These are phyloP conservation scores for Apostichopus californicus DNA, from an alignment of 35 echinoderm and acorn worm species.

Conservation along the genomic window DNA sequence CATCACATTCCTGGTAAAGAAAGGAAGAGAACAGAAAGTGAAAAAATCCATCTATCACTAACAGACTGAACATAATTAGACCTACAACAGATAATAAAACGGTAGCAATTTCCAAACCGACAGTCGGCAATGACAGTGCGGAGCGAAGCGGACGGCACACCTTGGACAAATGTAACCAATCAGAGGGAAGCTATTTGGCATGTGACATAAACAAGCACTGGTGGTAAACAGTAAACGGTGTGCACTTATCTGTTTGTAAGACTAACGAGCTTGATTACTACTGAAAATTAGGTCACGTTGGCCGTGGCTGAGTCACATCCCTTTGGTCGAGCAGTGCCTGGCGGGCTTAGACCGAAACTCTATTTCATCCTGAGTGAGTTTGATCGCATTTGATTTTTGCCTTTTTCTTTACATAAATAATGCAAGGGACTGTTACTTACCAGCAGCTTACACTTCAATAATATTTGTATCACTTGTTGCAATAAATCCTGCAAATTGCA, in stretches of 20 bases:
- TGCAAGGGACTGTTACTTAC: conserved; percentile 55
- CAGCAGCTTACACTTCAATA: conserved; percentile 91
- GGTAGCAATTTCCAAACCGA: neutral
- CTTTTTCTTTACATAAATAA: neutral
- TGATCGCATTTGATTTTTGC: neutral
- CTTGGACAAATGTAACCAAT: neutral
- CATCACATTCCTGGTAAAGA: conserved; percentile 76
- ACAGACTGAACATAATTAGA: neutral
- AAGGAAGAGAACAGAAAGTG: neutral
- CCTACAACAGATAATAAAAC: neutral
- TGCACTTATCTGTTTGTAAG: neutral
- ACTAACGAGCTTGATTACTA: neutral
- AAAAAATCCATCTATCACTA: neutral
- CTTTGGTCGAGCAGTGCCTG: no score
- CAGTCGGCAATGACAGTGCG: no score
- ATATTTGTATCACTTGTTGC: conserved; percentile 89
- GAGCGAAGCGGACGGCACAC: neutral
- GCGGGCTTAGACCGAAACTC: no score
- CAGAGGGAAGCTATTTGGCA: no score
- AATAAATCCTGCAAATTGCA: conserved; percentile 75
- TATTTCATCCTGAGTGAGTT: neutral
- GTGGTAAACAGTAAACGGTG: no score
- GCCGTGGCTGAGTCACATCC: no score
- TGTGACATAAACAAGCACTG: no score
- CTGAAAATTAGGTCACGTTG: no score